Percentiles rank a stretch among this genome's conserved stretches.
Conservation (phyloP, 1,140 invertebrate species). For the Heliconius hermathena region DNA sequence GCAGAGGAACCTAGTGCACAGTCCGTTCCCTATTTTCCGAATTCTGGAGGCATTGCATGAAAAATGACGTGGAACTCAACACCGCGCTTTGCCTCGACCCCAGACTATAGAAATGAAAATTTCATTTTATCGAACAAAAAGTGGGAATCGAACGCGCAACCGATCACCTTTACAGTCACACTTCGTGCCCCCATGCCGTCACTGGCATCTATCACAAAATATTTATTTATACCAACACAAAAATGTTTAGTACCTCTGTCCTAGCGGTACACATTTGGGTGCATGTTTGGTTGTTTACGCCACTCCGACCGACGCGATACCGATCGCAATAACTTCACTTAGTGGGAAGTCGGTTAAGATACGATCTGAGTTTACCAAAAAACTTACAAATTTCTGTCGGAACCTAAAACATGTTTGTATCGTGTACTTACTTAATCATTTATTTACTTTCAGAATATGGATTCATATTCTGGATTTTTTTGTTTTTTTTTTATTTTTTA, state of each 20-base stretch:
- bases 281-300: conserved; percentile 58
- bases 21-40: too few species aligned
- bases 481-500: neutral
- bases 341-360: conserved; percentile 26
- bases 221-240: conserved; percentile 2
- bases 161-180: too few species aligned
- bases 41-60: too few species aligned
- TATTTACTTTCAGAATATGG: too few species aligned
- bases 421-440: neutral
- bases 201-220: neutral
- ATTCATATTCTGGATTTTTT: neutral
- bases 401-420: conserved; percentile 16
- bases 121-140: too few species aligned
- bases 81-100: too few species aligned
- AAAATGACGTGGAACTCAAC: too few species aligned
- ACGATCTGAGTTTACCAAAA: conserved; percentile 31
- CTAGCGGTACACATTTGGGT: conserved; percentile 17
- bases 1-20: too few species aligned
- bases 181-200: too few species aligned
- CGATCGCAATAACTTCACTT: conserved; percentile 39
- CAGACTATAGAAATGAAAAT: too few species aligned
- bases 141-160: too few species aligned
- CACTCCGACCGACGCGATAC: conserved; percentile 44
- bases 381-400: conserved; percentile 25
- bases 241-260: conserved; percentile 43